Evolutionary conservation across 1,140 invertebrate species (phyloP).

Genomic region (Ceratosolen fusciceps): DNA sequence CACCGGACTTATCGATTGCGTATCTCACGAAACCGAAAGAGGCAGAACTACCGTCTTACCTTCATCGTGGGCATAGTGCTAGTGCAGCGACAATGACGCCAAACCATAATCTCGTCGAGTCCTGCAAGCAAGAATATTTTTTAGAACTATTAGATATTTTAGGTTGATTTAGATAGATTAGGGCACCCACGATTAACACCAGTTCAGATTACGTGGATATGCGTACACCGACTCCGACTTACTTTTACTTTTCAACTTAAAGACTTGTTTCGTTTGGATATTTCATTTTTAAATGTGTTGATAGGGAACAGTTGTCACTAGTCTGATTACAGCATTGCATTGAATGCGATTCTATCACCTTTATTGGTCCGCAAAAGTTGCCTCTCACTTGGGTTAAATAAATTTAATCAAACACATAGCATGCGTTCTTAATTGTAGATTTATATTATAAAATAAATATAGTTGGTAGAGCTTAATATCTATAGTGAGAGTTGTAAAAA

Average conservation of each 20-base stretch:
- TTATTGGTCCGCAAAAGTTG: too few relatives aligned
- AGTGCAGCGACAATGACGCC: neutral
- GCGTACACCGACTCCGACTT: neutral
- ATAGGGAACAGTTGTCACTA: too few relatives aligned
- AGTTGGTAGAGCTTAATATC: too few relatives aligned
- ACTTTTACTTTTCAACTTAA: neutral
- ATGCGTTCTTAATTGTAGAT: too few relatives aligned
- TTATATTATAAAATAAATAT: too few relatives aligned
- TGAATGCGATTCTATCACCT: too few relatives aligned
- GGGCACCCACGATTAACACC: neutral
- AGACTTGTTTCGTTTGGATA: neutral
- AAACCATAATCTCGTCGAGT: neutral
- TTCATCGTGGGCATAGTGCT: neutral
- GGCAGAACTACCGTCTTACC: conserved; percentile 58
- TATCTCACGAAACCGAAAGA: conserved; percentile 56
- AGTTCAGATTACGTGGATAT: neutral
- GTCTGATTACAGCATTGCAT: too few relatives aligned
- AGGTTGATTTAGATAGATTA: neutral
- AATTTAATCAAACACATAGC: too few relatives aligned
- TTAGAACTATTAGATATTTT: conserved; percentile 14
- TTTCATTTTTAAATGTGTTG: conserved; percentile 3
- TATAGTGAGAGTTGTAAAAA: too few relatives aligned
- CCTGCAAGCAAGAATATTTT: conserved; percentile 17
- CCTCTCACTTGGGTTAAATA: too few relatives aligned
- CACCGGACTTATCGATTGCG: conserved; percentile 54